phyloP scores from a whole-genome alignment of 2,797 vertebrate genomes.

The Amazona finschi region DNA sequence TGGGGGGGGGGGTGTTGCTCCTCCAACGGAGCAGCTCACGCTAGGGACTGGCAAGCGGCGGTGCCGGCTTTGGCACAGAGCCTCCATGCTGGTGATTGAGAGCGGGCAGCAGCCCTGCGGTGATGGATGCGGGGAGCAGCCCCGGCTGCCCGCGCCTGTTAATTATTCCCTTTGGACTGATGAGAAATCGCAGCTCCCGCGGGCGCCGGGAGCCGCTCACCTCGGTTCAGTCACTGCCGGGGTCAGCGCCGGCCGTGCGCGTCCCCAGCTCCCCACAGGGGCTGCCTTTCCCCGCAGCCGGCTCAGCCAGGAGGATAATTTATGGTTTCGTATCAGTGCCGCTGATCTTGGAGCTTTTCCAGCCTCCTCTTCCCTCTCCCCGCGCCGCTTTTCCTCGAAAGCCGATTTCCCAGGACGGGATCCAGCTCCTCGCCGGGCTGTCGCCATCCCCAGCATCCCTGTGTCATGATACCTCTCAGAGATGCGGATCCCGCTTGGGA shows the following conservation, averaged over 20 bases:
- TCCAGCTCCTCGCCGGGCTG: background rate
- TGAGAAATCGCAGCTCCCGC: background rate
- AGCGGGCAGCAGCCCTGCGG: background rate
- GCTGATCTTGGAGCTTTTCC: conserved; percentile 61
- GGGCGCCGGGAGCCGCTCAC: background rate
- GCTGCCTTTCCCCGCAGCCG: background rate
- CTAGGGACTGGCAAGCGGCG: accelerated
- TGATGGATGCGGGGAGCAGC: conserved; percentile 42
- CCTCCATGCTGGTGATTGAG: background rate
- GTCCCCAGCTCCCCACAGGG: background rate
- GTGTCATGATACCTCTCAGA: background rate
- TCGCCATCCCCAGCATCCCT: accelerated
- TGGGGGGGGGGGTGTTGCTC: background rate
- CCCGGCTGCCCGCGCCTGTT: background rate
- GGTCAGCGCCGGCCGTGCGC: background rate
- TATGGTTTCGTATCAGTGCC: conserved; percentile 30
- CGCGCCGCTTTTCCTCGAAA: conserved; percentile 31
- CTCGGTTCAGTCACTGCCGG: background rate
- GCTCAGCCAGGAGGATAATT: conserved; percentile 48
- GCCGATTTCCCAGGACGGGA: background rate
- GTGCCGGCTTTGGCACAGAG: background rate
- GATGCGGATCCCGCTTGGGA: accelerated
- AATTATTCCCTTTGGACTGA: background rate
- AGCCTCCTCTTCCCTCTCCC: conserved; percentile 47
- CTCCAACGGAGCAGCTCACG: accelerated